Evolutionary conservation across 2,113 vertebrate genomes (phyloP), one percentile per base, ranked within the genome.

Genomic region (Clarias gariepinus): DNA sequence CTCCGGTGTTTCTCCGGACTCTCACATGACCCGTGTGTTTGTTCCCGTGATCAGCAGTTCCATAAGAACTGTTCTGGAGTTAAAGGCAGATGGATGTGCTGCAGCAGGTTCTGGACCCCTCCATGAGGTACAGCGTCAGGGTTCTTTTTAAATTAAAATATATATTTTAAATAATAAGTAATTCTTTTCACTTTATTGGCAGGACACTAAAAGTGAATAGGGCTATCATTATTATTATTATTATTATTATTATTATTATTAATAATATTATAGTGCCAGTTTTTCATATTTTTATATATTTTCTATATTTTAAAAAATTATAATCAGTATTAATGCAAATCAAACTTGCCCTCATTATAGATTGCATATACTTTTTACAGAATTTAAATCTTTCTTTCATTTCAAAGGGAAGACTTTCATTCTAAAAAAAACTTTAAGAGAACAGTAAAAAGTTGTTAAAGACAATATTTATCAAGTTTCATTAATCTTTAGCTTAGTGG

Each of bases 1-100:
- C 3, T 16, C 4, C 19, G 76, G 76, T 28, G 15, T 78, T 5
- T 68, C n/a, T 30, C n/a, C 28, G n/a, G 33, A 41, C 33, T 76
- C 77, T 97, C 96, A 97, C 97, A 96, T 97, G 97, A 97, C 97
- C 96, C 92, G 95, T 95, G 94, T 97, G 97, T 97, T 97, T 97
- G 97, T 96, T 96, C 97, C 96, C 96, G 96, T 97, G 97, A 97
- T 96, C 96, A 96, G 88, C 91, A 92, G 92, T 93, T 93, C 94
- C 94, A 94, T 93, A 91, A 91, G 81, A 90, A 92, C 89, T 90
- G 88, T 91, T 87, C 88, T 91, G 53, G 25, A 33, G 69, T 92
- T 92, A 90, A 87, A 85, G 86, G 90, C 94, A 92, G 96, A 96
- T 96, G 96, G 96, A 97, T 95, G 96, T 96, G 94, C 95, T 96